These are phyloP conservation scores for Scaptomyza reducta DNA, from an alignment of 2,888 invertebrate genomes.

Conservation along the genomic window DNA sequence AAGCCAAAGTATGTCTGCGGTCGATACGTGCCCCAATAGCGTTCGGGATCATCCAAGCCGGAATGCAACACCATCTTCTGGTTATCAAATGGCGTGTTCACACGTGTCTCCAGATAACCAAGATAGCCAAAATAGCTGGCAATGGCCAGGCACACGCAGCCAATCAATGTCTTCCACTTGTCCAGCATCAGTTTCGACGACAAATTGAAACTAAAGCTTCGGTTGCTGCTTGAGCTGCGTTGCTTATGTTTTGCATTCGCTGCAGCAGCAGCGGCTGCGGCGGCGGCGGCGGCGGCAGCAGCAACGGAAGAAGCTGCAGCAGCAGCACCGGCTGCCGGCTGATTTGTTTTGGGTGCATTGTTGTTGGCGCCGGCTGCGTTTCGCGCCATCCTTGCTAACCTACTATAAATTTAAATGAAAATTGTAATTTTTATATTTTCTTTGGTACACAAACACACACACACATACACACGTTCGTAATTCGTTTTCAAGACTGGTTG, in stretches of 20 bases:
- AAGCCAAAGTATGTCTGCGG: conserved; percentile 95
- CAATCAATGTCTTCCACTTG: conserved; percentile 87
- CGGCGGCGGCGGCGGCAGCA: conserved; percentile 36
- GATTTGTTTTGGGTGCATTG: conserved; percentile 36
- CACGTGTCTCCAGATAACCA: conserved; percentile 94
- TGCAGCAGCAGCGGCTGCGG: conserved; percentile 37
- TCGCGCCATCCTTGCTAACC: conserved; percentile 43
- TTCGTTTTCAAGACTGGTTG: conserved; percentile 1
- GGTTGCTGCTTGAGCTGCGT: conserved; percentile 25
- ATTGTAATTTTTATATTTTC: conserved; percentile 1
- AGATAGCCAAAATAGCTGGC: conserved; percentile 91
- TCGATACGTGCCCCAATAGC: conserved; percentile 97
- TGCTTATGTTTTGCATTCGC: conserved; percentile 40
- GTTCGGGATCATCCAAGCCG: conserved; percentile 90
- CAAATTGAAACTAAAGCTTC: conserved; percentile 44
- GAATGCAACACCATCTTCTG: conserved; percentile 90
- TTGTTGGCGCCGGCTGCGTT: conserved; percentile 44
- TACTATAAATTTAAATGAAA: conserved; percentile 1
- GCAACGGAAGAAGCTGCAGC: conserved; percentile 35
- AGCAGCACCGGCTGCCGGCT: conserved; percentile 37
- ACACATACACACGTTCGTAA: conserved; percentile 10
- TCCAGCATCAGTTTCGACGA: conserved; percentile 78
- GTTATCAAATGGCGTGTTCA: conserved; percentile 93
- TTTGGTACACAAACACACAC: conserved; percentile 2
- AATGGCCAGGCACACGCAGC: conserved; percentile 87